Evolutionary conservation across 2,797 vertebrate species (phyloP), one percentile per base, ranked within the genome.

Genomic region (Cryptoprocta ferox): DNA sequence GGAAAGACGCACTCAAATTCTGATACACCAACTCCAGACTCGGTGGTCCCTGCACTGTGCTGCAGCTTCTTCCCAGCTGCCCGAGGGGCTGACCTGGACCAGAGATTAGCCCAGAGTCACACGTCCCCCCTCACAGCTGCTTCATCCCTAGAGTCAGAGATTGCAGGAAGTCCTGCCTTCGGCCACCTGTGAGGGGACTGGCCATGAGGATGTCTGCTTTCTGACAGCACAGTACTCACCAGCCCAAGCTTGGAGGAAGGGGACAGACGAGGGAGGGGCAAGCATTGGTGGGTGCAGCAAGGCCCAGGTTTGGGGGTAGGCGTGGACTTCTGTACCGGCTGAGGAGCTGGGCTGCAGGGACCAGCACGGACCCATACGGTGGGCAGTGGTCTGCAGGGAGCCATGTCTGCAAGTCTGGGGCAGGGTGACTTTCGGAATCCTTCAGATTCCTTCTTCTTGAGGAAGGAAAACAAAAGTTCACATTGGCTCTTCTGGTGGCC

Each of bases 171-270:
- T 50, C 68, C 65, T 21, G 19, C 15, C 1, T 68, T 50, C 1
- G 0, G 14, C 12, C 13, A 21, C 19, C 9, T 9, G 13, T 0
- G 0, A 45, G 68, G 28, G 18, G 1, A 18, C 37, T 7, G 66
- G 35, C 68, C 32, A 0, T 16, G 63, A 56, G 2, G 28, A 12
- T 66, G 42, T 11, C 73, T 82, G n/a, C 45, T 45, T 21, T 48
- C 14, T 30, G 16, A 28, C 4, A 56, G 28, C 16, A 28, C 48
- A 13, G 28, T 37, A 21, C 68, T 91, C 53, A 42, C 26, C 12
- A 39, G 59, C 42, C 28, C 13, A 50, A 1, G 50, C 56, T 81
- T 53, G 1, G 24, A 80, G 59, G 76, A 61, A 21, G 81, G 18
- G 12, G 32, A 56, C 6, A 2, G 28, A 18, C 39, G 19, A 56